Evolutionary conservation across 1,140 invertebrate species (phyloP).

Genomic region (fruit fly (Drosophila melanogaster)): Release_6_plus_ISO1_MT NT_037436.4:13614001-13614500

Average conservation of each 20-base stretch:
- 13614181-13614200: background rate
- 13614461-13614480: slow-evolving; percentile 83
- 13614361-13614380: slow-evolving; percentile 78
- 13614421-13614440: slow-evolving; percentile 32
- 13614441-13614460: slow-evolving; percentile 13
- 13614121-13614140: slow-evolving; percentile 83
- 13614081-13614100: slow-evolving; percentile 79
- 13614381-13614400: slow-evolving; percentile 79
- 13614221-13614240: slow-evolving; percentile 81
- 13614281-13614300: slow-evolving; percentile 55
- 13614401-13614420: slow-evolving; percentile 12
- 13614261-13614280: slow-evolving; percentile 4
- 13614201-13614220: slow-evolving; percentile 47
- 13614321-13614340: slow-evolving; percentile 38
- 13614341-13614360: slow-evolving; percentile 44
- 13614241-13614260: slow-evolving; percentile 49
- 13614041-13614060: background rate
- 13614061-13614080: slow-evolving; percentile 37
- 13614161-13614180: slow-evolving; percentile 42
- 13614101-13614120: slow-evolving; percentile 81
- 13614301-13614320: slow-evolving; percentile 74
- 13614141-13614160: slow-evolving; percentile 70
- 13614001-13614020: slow-evolving; percentile 59
- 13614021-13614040: slow-evolving; percentile 27
- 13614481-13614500: slow-evolving; percentile 54